Base-by-base conservation (phyloP, 1,140 invertebrate genomes). In the Frieseomelitta varia region DNA sequence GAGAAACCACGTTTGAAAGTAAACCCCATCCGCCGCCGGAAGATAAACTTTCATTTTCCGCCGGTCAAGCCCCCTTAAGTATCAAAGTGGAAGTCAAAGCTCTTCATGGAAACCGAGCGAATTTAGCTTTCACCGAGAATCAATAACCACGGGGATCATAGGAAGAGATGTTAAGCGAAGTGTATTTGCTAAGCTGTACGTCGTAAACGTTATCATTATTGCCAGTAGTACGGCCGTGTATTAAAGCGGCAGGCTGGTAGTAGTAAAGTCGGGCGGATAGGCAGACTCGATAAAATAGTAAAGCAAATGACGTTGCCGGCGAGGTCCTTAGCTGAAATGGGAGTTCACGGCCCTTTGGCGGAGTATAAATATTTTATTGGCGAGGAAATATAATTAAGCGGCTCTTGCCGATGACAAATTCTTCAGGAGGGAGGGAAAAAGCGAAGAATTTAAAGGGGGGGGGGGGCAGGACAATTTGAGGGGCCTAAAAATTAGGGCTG, bases 121-220 rank as follows among this genome's bases (percentile, higher is more conserved):
- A 67, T 67, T 67, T 51, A 21, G 76, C 34, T 77, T 65, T 47
- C 14, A 67, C 61, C 14, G 39, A 8, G 39, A 65, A 77, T 77
- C 75, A 63, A 77, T 77, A 65, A 30, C 61, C 34, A 21, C 58
- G n/a, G 19, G 74, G 27, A 76, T 61, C 30, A n/a, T 39, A n/a
- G 39, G n/a, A 15, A 12, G 21, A 39, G 61, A 67, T 4, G 61
- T 34, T 30, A 21, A 53, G 10, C 19, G 39, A 27, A 58, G 47
- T 67, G 15, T 78, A 67, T 30, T 27, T 17, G 12, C 47, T 78
- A 61, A 11, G 19, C 58, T 27, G n/a, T n/a, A 30, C 61, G 76
- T 78, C 61, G 34, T 55, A 30, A 78, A 78, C 58, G 58, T 65
- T 67, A 67, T 67, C 61, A 17, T 55, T 67, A 67, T 34, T 55